Base-by-base conservation (phyloP, 1,140 invertebrate genomes). In the Pollicipes pollicipes region DNA sequence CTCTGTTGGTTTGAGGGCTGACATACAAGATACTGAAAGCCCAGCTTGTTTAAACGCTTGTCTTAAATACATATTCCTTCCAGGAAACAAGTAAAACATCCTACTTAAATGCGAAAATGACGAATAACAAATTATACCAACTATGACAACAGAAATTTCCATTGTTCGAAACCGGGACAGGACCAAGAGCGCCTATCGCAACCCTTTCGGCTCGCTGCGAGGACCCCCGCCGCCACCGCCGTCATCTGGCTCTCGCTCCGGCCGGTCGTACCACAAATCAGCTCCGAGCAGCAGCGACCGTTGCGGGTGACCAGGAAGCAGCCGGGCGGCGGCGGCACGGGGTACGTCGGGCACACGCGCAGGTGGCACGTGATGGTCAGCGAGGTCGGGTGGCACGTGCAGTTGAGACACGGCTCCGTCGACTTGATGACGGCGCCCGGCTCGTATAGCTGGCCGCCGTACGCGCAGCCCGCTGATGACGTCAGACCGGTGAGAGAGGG, bases 341-440 rank as follows among this genome's bases (percentile, higher is more conserved):
- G 87, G 73, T 89, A 82, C 73, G 85, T 82, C 13, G 87, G 86
- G 76, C 90, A 91, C 17, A 90, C 85, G 66, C 88, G 83, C 69
- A 90, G 81, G 70, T 88, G 85, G 79, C 90, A 93, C 58, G 89
- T 82, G 35, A 91, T 80, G 21, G 86, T 85, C 69, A 87, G 87
- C 8, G 64, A 28, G 64, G 13, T 24, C 3, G 84, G 83, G 30
- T 80, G 82, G 78, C 90, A 92, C 72, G 84, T 84, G 79, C 90
- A 93, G 72, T 84, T 84, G 32, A 93, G 80, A 77, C 90, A 93
- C 24, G 88, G 86, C 76, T 90, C 88, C 37, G 83, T 80, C 68
- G 88, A 89, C 71, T 79, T 76, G 71, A 91, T 88, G 29, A 72
- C 66, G 26, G 75, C 74, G 26, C 77, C 78, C 35, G 75, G 73